These are phyloP conservation scores for Formicarius rufipectus DNA, from an alignment of 2,113 vertebrate genomes.

Conservation along the genomic window DNA sequence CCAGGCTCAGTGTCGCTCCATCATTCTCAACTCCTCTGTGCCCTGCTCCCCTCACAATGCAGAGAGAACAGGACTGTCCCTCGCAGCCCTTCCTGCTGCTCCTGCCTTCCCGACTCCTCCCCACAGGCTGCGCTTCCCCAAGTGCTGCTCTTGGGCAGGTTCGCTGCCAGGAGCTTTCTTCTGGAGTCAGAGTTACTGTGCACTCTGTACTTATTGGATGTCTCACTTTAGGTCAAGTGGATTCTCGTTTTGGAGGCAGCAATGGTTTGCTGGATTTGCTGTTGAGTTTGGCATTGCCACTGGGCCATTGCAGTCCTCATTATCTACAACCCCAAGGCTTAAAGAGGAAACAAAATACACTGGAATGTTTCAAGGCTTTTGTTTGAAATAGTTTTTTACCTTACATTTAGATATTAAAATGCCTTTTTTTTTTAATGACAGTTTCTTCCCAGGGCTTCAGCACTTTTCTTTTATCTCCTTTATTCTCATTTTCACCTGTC, in stretches of 20 bases:
- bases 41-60: neutral
- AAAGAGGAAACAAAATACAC: neutral
- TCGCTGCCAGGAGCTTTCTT: neutral
- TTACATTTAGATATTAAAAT: neutral
- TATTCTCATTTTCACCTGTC: neutral
- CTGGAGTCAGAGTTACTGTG: neutral
- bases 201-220: too few species aligned
- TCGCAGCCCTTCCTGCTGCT: neutral
- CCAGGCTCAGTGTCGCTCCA: neutral
- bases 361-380: neutral
- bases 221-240: neutral
- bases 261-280: neutral
- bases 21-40: neutral
- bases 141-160: rapidly evolving
- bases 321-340: rapidly evolving
- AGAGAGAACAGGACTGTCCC: neutral
- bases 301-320: neutral
- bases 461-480: neutral
- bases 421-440: neutral
- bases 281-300: neutral
- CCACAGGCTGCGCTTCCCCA: rapidly evolving
- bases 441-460: neutral
- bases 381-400: neutral
- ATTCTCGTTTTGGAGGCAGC: neutral
- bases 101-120: neutral